Evolutionary conservation across 2,113 vertebrate species (phyloP).

Genomic region (Psittacula cyanocephala): DNA sequence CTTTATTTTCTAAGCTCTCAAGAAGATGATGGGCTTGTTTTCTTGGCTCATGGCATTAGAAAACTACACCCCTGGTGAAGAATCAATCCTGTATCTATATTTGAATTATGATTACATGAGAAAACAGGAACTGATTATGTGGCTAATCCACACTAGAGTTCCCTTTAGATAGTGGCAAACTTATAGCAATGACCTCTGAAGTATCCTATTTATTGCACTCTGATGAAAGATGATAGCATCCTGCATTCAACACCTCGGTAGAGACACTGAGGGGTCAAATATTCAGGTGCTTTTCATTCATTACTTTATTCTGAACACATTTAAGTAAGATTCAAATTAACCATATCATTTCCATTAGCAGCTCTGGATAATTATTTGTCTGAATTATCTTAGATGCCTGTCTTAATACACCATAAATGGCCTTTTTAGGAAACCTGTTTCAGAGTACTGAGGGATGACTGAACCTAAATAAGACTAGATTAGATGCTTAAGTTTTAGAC

Average conservation of each 20-base stretch:
- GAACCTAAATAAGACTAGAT: neutral
- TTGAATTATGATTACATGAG: neutral
- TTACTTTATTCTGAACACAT: neutral
- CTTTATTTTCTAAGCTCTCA: neutral
- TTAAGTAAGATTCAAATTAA: neutral
- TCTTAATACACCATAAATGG: neutral
- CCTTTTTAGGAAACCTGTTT: neutral
- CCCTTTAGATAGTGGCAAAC: neutral
- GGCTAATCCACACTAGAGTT: neutral
- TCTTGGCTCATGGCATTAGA: neutral
- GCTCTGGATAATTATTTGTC: neutral
- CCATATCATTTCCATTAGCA: neutral
- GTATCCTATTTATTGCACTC: neutral
- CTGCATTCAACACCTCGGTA: neutral
- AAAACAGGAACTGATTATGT: neutral
- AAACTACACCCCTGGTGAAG: neutral
- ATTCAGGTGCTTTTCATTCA: neutral
- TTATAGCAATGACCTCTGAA: neutral
- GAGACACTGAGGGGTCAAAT: neutral
- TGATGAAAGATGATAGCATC: neutral
- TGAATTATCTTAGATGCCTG: neutral
- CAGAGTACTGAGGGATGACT: neutral
- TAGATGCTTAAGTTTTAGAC: neutral
- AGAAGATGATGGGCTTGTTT: neutral
- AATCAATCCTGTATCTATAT: neutral